These are phyloP conservation scores for Gopherus evgoodei DNA, from an alignment of 2,113 vertebrate species.

Conservation along the genomic window DNA sequence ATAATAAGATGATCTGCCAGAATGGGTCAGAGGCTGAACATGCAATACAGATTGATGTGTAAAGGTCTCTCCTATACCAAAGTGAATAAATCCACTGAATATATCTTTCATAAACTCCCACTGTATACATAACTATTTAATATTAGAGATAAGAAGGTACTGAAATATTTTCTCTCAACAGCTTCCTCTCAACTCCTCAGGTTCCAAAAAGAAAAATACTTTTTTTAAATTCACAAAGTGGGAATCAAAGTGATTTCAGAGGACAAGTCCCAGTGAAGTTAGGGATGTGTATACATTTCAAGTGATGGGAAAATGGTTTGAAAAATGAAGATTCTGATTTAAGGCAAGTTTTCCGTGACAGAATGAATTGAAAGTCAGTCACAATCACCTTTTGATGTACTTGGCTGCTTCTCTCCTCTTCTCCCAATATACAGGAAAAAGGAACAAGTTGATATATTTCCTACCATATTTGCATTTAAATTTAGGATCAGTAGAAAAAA, in stretches of 20 bases:
- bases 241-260: neutral
- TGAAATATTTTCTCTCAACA: neutral
- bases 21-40: neutral
- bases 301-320: neutral
- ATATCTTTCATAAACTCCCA: neutral
- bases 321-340: conserved; percentile 10
- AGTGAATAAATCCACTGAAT: neutral
- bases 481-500: neutral
- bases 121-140: neutral
- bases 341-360: neutral
- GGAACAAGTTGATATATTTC: neutral
- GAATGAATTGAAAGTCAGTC: neutral
- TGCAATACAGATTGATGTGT: neutral
- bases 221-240: neutral
- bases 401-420: neutral
- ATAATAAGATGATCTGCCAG: neutral
- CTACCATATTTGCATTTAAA: neutral
- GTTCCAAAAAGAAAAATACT: neutral
- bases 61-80: neutral
- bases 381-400: neutral
- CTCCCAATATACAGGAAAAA: neutral
- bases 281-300: neutral
- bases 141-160: accelerated
- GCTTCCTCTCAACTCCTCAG: neutral
- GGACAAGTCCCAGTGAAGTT: neutral